Percentiles rank a stretch among this genome's conserved stretches.
phyloP scores from a whole-genome alignment of 1,140 invertebrate genomes.

The Monomorium pharaonis region DNA sequence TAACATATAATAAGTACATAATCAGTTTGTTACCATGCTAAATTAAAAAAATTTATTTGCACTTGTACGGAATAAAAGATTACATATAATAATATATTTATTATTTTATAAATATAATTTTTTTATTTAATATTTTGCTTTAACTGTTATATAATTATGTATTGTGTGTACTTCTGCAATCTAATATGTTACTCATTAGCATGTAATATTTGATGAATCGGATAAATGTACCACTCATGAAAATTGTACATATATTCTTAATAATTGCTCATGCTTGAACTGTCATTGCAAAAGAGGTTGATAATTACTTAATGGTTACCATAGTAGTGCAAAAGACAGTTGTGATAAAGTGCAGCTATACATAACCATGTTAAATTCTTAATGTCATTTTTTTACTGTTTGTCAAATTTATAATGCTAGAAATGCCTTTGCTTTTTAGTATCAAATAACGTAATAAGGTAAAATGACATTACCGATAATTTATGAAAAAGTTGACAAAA shows the following conservation, averaged over 20 bases:
- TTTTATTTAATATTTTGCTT: not conserved
- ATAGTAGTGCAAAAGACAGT: conserved; percentile 44
- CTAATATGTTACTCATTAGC: not conserved
- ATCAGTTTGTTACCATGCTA: not conserved
- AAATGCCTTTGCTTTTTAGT: conserved; percentile 9
- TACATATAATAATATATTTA: not conserved
- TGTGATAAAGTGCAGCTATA: conserved; percentile 37
- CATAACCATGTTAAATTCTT: conserved; percentile 45
- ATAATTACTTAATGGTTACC: conserved; percentile 41
- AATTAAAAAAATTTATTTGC: not conserved
- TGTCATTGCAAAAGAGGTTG: not conserved
- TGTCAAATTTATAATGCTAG: conserved; percentile 30
- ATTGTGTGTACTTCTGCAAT: not conserved
- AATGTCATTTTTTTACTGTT: conserved; percentile 27
- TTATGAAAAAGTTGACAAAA: not conserved
- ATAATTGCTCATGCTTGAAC: not conserved
- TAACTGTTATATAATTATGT: not conserved
- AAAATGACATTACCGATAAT: conserved; percentile 9
- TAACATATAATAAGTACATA: not conserved
- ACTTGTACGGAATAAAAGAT: not conserved
- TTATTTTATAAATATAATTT: not conserved
- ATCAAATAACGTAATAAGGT: conserved; percentile 23
- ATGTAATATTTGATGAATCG: not conserved
- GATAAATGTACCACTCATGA: not conserved
- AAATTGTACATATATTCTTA: not conserved